Evolutionary conservation across 2,888 invertebrate species (phyloP).

Genomic region (Hedychridium roseum): DNA sequence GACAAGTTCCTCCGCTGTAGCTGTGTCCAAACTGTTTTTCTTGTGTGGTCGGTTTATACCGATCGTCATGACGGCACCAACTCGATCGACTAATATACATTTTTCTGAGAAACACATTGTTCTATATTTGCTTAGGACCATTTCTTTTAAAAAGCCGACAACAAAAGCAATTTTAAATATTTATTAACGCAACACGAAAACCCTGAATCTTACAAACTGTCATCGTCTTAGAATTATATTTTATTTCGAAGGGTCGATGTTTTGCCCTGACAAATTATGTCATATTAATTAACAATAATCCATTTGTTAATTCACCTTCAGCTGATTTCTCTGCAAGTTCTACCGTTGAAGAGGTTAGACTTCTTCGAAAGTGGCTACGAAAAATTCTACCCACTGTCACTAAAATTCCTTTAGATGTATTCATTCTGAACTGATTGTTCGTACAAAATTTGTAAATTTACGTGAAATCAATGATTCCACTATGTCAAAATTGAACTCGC

Average conservation of each 20-base stretch:
- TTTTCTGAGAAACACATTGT: slow-evolving; percentile 32
- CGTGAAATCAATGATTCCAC: neutral
- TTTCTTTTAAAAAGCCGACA: too few species aligned
- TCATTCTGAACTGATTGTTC: neutral
- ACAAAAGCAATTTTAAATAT: too few species aligned
- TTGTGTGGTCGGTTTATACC: slow-evolving; percentile 88
- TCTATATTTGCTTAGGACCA: too few species aligned
- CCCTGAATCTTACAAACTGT: too few species aligned
- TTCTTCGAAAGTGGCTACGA: too few species aligned
- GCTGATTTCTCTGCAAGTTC: neutral
- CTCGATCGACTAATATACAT: slow-evolving; percentile 17
- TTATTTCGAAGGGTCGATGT: too few species aligned
- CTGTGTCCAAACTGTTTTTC: slow-evolving; percentile 82
- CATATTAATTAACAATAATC: neutral
- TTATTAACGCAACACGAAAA: too few species aligned
- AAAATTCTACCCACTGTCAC: too few species aligned
- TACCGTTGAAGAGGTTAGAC: neutral
- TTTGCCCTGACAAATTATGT: too few species aligned
- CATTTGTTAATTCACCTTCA: neutral
- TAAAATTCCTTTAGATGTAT: neutral
- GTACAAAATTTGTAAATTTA: neutral
- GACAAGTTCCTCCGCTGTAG: slow-evolving; percentile 73
- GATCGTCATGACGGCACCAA: slow-evolving; percentile 70
- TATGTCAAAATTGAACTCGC: neutral
- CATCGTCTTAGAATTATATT: too few species aligned